These are phyloP conservation scores for Eulemur rubriventer DNA, from an alignment of 2,797 vertebrate genomes.

Conservation along the genomic window DNA sequence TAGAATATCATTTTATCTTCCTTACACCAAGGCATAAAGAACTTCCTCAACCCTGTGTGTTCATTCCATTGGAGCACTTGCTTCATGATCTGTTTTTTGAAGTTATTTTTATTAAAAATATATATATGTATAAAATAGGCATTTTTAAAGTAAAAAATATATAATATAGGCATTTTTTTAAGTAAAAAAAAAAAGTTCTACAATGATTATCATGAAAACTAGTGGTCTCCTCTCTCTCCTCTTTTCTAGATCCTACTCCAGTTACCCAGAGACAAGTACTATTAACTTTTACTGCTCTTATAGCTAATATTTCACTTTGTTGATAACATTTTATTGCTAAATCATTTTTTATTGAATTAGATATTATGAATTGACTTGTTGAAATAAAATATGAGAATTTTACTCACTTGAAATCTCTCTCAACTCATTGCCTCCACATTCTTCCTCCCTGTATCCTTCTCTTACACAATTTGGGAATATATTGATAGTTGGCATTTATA, in stretches of 20 bases:
- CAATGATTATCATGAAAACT: background rate
- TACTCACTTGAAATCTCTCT: background rate
- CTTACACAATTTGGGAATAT: background rate
- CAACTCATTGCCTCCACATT: background rate
- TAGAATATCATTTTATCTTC: background rate
- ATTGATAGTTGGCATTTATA: background rate
- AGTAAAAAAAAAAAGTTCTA: background rate
- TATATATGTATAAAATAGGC: background rate
- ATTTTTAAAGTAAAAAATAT: background rate
- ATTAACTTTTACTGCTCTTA: background rate
- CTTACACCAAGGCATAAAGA: background rate
- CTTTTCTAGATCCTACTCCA: background rate
- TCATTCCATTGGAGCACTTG: background rate
- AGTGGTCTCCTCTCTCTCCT: background rate
- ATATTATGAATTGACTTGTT: background rate
- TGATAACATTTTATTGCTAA: background rate
- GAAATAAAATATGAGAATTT: slow-evolving; percentile 18
- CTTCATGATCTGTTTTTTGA: background rate
- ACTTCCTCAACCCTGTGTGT: background rate
- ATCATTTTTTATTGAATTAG: background rate
- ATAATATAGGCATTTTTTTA: background rate
- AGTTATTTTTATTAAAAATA: background rate
- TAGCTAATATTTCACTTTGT: background rate
- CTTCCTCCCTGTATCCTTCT: background rate
- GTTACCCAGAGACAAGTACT: background rate